Base-by-base conservation (phyloP, 2,797 vertebrate species). In the Menidia menidia region DNA sequence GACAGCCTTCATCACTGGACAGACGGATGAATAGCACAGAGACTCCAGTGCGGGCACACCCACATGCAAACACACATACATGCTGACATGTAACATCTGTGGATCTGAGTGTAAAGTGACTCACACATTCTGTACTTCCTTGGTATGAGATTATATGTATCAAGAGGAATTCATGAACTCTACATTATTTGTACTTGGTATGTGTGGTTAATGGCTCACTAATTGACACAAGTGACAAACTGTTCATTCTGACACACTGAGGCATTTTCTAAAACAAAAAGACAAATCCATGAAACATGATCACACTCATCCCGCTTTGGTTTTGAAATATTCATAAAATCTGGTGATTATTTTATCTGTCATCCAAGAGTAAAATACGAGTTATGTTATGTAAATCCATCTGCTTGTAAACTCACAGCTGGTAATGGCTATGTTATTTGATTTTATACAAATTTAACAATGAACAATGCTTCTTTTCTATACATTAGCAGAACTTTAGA, bases 1-100 rank as follows among this genome's bases (percentile, higher is more conserved):
- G 91, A 92, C 91, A 93, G 90, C 80, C 83, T 80, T 87, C 80
- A 87, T 91, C 88, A 66, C 62, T 53, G 81, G 79, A 82, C 80
- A 75, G 85, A 78, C 88, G 81, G 80, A 89, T 88, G 87, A 85
- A 80, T 85, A 74, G 80, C 44, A n/a, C 82, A 79, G 86, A 83
- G 69, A 72, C 80, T 66, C 73, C 71, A 62, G 84, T 83, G 74
- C 18, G 52, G 84, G 71, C 41, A 2, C 64, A 54, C 70, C 61
- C 75, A 71, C 74, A 71, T 78, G 56, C 62, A 61, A 53, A 77
- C 48, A 80, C 55, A 35, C 64, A 60, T 74, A 73, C 67, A 80
- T 45, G 31, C 35, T 76, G 65, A 74, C 69, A 45, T 66, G 60
- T 32, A 68, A 59, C 50, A 31, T 74, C 71, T 64, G 33, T 11